Evolutionary conservation across 2,113 vertebrate species (phyloP).

Genomic region (Leiothrix lutea): DNA sequence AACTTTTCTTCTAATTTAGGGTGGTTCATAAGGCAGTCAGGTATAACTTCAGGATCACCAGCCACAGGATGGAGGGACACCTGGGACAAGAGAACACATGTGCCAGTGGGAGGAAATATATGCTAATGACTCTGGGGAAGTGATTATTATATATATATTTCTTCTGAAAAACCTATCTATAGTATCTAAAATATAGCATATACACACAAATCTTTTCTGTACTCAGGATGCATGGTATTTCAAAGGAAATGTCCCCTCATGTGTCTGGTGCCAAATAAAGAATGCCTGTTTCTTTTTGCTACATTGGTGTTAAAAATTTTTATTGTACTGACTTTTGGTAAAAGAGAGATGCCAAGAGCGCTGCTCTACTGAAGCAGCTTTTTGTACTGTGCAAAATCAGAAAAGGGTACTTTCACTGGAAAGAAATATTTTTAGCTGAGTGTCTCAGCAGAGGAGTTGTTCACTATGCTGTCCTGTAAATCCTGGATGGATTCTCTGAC

Average conservation of each 20-base stretch:
- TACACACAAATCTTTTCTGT: background rate
- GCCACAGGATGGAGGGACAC: background rate
- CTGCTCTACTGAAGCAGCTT: background rate
- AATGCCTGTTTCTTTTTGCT: background rate
- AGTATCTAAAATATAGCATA: background rate
- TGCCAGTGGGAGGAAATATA: background rate
- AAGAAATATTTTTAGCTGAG: background rate
- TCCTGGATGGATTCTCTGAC: background rate
- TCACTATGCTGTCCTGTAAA: background rate
- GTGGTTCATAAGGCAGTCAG: background rate
- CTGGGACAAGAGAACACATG: rapidly evolving
- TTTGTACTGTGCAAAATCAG: background rate
- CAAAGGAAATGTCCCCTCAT: background rate
- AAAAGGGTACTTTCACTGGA: background rate
- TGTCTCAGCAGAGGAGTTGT: background rate
- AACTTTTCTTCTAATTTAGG: background rate
- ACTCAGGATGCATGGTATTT: background rate
- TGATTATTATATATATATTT: background rate
- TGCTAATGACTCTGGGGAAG: background rate
- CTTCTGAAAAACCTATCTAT: background rate
- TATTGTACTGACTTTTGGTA: background rate
- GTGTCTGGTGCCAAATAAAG: background rate
- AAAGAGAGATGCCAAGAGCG: background rate
- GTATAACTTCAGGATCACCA: background rate
- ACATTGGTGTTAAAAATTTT: background rate